phyloP scores from a whole-genome alignment of 1,140 invertebrate genomes.

The Platyura marginata region DNA sequence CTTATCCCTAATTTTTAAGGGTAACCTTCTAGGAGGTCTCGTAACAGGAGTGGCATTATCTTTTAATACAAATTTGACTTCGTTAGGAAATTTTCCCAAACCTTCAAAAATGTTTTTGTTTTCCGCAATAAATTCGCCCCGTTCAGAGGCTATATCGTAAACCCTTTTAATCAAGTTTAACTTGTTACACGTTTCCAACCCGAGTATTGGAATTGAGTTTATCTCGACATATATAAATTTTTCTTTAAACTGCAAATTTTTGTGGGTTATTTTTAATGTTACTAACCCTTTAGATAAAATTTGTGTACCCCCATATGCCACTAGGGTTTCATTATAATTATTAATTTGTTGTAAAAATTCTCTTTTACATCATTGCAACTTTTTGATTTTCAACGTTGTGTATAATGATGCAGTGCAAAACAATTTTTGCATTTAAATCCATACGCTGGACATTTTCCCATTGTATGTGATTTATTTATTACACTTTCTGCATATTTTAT shows the following conservation, averaged over 20 bases:
- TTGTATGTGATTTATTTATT: no score
- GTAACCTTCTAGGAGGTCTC: conserved; percentile 7
- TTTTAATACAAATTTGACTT: conserved; percentile 2
- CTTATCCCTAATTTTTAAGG: conserved; percentile 8
- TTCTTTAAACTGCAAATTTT: not conserved
- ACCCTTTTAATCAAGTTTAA: no score
- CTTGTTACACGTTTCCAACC: not conserved
- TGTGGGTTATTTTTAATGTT: not conserved
- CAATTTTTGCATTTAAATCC: no score
- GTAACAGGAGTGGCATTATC: conserved; percentile 5
- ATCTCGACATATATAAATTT: not conserved
- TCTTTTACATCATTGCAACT: no score
- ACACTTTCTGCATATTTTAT: no score
- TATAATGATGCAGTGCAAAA: no score
- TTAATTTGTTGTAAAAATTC: no score
- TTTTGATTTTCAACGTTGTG: no score
- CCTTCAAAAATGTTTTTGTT: conserved; percentile 4
- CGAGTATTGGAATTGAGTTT: not conserved
- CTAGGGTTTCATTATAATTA: no score
- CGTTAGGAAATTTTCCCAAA: no score
- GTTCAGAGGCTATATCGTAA: no score
- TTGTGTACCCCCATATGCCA: not conserved
- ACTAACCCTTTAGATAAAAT: not conserved
- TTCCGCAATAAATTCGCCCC: not conserved
- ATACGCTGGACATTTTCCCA: no score